Base-by-base conservation (phyloP, 30 jellyfish, hydroid and myxozoan species). In the Cassiopea andromeda region DNA sequence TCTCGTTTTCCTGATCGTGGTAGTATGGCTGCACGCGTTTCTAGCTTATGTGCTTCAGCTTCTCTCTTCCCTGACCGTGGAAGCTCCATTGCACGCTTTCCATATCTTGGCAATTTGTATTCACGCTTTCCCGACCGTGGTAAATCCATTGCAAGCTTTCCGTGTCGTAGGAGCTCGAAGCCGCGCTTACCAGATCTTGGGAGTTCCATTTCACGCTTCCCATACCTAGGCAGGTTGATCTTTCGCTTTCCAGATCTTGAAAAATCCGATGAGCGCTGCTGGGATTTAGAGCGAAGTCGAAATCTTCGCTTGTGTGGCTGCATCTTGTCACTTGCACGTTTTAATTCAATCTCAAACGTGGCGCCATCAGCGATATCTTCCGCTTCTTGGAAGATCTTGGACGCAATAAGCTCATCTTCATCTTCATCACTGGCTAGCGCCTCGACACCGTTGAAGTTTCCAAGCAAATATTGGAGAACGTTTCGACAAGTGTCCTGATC, bases 61-160 rank as follows among this genome's bases (percentile, higher is more conserved):
- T 72, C 48, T 1, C 91, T n/a, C 69, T 47, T 84, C 2, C 92
- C 91, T 6, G 81, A 81, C 47, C 83, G 48, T 67, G 75, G 74
- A 44, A 66, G 69, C 7, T 19, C 85, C 48, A 50, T 0, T 44
- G 73, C 82, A 15, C 93, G 73, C 44, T 61, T 85, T 14, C 93
- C 87, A 1, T 87, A 85, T 73, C 87, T 18, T 27, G 88, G 93
- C 44, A 73, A 15, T 10, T 60, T 67, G 38, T 38, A 48, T 64
- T 61, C 80, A 13, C 82, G 74, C 64, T 64, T 76, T 9, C 93
- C 93, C 14, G 93, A 85, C 2, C 93, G 74, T 58, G 93, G 93
- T 43, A 71, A 71, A 2, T 67, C 74, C 6, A 58, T 44, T 1
- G 44, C 76, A 4, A 87, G 68, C 44, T 59, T 50, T 72, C 85